Evolutionary conservation across 1,140 invertebrate species (phyloP).

Genomic region (Drosophila mayri): DNA sequence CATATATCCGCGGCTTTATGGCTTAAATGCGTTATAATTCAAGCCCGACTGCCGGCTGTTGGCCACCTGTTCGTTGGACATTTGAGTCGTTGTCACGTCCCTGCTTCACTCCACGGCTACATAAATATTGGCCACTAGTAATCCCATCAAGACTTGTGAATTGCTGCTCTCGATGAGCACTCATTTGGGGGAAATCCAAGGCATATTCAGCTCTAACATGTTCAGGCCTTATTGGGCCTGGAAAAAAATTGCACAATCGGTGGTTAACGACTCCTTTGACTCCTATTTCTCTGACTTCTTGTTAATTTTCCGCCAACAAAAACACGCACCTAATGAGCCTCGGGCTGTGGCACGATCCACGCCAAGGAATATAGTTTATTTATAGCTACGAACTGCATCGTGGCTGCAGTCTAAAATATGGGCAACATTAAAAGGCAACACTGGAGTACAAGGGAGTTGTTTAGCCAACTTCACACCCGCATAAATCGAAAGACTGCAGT

Average conservation of each 20-base stretch:
- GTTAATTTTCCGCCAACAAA: slow-evolving; percentile 32
- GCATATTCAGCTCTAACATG: slow-evolving; percentile 11
- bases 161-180: slow-evolving; percentile 27
- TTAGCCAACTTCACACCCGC: no score
- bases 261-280: slow-evolving; percentile 21
- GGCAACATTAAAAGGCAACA: slow-evolving; percentile 45
- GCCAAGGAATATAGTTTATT: slow-evolving; percentile 41
- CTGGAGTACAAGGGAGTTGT: not conserved
- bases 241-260: slow-evolving; percentile 15
- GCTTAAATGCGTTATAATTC: slow-evolving; percentile 75
- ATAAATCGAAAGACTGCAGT: not conserved
- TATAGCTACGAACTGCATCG: slow-evolving; percentile 44
- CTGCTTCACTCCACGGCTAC: not conserved
- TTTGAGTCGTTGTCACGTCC: slow-evolving; percentile 67
- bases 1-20: slow-evolving; percentile 72
- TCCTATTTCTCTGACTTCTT: slow-evolving; percentile 26
- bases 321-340: slow-evolving; percentile 65
- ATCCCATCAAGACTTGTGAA: slow-evolving; percentile 6
- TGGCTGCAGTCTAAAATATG: slow-evolving; percentile 61
- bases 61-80: slow-evolving; percentile 48
- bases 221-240: slow-evolving; percentile 8
- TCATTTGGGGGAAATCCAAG: slow-evolving; percentile 26
- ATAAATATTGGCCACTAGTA: slow-evolving; percentile 37
- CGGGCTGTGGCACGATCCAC: slow-evolving; percentile 42
- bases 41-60: slow-evolving; percentile 23